Base-by-base conservation (phyloP, 30 jellyfish, hydroid and myxozoan species). In the Cassiopea xamachana region DNA sequence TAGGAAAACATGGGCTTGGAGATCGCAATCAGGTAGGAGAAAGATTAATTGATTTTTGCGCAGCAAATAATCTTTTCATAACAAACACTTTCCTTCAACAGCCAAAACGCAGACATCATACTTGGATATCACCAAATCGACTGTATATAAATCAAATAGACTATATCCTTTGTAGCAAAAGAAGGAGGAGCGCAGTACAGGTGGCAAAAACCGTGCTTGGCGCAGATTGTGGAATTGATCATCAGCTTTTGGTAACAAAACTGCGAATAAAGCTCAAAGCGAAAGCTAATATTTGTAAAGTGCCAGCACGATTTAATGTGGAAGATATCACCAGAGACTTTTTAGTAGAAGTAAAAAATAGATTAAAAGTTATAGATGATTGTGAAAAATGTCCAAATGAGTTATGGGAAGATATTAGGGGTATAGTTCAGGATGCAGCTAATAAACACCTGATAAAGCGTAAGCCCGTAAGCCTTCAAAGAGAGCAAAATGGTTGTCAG, bases 181-280 rank as follows among this genome's bases (percentile, higher is more conserved):
- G 83, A 64, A 64, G 84, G 92, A 43, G 84, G 39, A 83, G 84
- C 48, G 73, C 73, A 27, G 87, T 70, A 18, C 72, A 18, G 86
- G 73, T 7, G 44, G 59, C 87, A 69, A 83, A 83, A 46, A 83
- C 84, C 50, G 72, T 13, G 69, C 88, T 46, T 39, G 9, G 92
- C 46, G 92, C 92, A 69, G 92, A 83, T 69, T 83, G 83, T 48
- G 92, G 80, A 88, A 83, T 46, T 18, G 92, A 83, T 83, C 74
- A 83, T 67, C 71, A 67, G 47, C 87, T 83, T 1, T 46, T 83
- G 68, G 48, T 83, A 48, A 7, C 92, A 46, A 83, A 83, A 43
- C 1, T 83, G 18, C 49, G 62, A 39, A 60, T 81, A 60, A 81
- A 81, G 68, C 87, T 78, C 48, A 79, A 46, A 76, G 48, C 50